Conservation (phyloP, 2,113 vertebrate species). For the Microtus pennsylvanicus region DNA sequence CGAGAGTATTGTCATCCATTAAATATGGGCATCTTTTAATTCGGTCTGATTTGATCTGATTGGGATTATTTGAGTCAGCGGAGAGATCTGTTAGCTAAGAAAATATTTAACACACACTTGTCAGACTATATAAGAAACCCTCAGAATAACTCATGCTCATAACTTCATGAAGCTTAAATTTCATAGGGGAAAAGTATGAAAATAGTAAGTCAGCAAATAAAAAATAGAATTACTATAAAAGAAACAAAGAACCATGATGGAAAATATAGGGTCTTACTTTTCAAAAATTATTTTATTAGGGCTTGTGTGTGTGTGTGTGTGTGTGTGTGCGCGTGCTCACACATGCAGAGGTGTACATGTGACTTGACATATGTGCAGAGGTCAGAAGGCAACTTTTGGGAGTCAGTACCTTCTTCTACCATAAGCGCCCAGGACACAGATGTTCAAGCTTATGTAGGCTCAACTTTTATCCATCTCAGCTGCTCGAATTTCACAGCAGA, state of each 20-base stretch:
- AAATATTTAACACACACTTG: background rate
- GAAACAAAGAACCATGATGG: background rate
- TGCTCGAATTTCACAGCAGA: background rate
- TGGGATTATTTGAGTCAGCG: no score
- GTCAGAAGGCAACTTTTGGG: background rate
- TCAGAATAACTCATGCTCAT: slow-evolving; percentile 8
- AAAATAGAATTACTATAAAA: background rate
- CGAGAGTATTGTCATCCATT: no score
- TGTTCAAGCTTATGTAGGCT: background rate
- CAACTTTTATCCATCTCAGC: background rate
- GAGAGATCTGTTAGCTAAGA: no score
- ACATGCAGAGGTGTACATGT: background rate
- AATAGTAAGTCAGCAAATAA: slow-evolving; percentile 5
- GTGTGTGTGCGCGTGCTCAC: no score
- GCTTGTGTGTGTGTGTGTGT: background rate
- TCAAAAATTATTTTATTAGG: background rate
- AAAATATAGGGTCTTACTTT: background rate
- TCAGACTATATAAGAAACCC: background rate
- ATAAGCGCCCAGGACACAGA: no score
- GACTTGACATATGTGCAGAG: background rate
- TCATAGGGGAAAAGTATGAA: background rate
- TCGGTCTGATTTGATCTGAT: no score
- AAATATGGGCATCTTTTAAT: no score
- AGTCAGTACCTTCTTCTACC: background rate
- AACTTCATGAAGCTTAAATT: slow-evolving; percentile 28